Conservation (phyloP, 2,888 invertebrate genomes). For the Euplagia quadripunctaria region DNA sequence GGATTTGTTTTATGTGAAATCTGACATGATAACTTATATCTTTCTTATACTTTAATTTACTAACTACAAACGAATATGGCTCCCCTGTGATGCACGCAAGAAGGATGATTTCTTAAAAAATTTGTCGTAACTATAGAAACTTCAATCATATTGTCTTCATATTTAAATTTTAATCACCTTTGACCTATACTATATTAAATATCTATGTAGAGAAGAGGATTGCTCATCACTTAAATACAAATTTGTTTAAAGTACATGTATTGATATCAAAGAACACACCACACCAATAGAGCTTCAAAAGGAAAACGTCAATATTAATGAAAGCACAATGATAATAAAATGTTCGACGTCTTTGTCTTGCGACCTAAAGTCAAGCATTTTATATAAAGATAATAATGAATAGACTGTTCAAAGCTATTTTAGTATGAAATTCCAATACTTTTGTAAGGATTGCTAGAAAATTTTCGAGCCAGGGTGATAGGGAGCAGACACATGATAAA, state of each 20-base stretch:
- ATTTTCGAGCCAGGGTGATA: too few species aligned
- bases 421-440: too few species aligned
- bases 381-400: neutral
- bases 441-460: too few species aligned
- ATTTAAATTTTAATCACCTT: neutral
- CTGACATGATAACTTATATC: too few species aligned
- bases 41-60: too few species aligned
- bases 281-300: neutral
- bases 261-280: too few species aligned
- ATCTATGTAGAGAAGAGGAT: neutral
- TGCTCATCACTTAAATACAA: neutral
- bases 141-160: neutral
- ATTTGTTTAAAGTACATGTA: neutral
- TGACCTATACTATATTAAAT: neutral
- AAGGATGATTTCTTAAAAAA: neutral
- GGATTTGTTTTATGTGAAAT: too few species aligned
- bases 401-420: conserved; percentile 2
- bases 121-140: neutral
- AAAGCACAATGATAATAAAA: conserved; percentile 12
- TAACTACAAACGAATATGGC: too few species aligned
- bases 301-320: conserved; percentile 6
- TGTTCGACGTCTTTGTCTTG: conserved; percentile 8
- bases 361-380: conserved; percentile 8
- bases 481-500: too few species aligned
- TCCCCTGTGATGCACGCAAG: too few species aligned